Evolutionary conservation across 1,140 invertebrate species (phyloP).

Genomic region (Leptonema lineaticorne): DNA sequence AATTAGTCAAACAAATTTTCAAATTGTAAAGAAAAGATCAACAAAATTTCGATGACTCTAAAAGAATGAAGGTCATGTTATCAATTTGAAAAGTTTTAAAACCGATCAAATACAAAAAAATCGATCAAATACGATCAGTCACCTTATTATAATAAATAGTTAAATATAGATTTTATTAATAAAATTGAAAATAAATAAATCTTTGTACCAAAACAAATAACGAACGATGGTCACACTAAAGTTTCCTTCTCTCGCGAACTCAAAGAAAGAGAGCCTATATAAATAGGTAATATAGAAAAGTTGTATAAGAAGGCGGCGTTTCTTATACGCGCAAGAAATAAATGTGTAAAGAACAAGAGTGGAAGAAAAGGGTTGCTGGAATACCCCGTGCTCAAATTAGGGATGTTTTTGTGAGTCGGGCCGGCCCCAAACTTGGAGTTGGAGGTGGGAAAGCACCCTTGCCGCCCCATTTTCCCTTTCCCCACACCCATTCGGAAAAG

Average conservation of each 20-base stretch:
- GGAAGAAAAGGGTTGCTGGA: conserved; percentile 42
- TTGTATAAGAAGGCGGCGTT: conserved; percentile 42
- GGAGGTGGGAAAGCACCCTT: conserved; percentile 11
- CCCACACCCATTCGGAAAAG: no score
- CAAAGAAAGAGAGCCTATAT: conserved; percentile 42
- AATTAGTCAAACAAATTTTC: no score
- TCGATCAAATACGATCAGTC: no score
- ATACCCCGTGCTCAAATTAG: conserved; percentile 42
- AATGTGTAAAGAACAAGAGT: conserved; percentile 43
- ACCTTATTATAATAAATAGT: no score
- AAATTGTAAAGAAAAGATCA: no score
- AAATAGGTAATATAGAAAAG: conserved; percentile 44
- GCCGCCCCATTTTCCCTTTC: no score
- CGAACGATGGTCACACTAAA: conserved; percentile 29
- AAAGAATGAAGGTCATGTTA: no score
- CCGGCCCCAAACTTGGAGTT: conserved; percentile 7
- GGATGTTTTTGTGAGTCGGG: conserved; percentile 41
- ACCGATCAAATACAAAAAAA: no score
- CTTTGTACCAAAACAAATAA: conserved; percentile 14
- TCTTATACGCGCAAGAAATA: conserved; percentile 43
- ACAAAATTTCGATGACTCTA: no score
- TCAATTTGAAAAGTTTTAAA: no score
- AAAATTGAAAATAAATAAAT: conserved; percentile 17
- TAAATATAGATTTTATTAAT: no score
- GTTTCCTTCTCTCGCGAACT: conserved; percentile 35